Percentiles rank a stretch among this genome's conserved stretches.
Evolutionary conservation across 2,797 vertebrate genomes (phyloP).

Genomic region (Amphiprion clarkii): DNA sequence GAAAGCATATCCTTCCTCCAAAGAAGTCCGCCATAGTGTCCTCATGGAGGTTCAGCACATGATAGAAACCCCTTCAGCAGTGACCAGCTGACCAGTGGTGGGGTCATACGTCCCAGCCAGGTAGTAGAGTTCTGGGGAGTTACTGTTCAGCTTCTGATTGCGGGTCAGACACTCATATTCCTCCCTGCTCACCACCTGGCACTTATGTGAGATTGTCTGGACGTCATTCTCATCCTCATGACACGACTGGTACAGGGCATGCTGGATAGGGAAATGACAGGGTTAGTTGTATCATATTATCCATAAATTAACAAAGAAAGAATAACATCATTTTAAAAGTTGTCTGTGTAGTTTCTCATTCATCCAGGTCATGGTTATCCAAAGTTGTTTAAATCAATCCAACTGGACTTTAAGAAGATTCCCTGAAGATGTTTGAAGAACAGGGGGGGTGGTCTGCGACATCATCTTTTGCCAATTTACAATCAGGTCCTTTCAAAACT

Average conservation of each 20-base stretch:
- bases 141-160: slow-evolving; percentile 93
- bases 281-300: neutral
- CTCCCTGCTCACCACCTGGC: slow-evolving; percentile 95
- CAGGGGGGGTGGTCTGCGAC: no score
- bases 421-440: no score
- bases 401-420: no score
- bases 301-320: neutral
- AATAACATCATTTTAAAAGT: neutral
- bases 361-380: no score
- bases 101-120: slow-evolving; percentile 98
- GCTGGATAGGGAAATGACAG: slow-evolving; percentile 77
- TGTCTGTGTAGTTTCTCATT: neutral
- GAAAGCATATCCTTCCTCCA: slow-evolving; percentile 42
- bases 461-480: no score
- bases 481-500: no score
- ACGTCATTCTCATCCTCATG: slow-evolving; percentile 98
- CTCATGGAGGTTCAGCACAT: slow-evolving; percentile 87
- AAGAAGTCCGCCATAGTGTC: slow-evolving; percentile 81
- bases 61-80: slow-evolving; percentile 94
- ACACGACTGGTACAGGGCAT: slow-evolving; percentile 97
- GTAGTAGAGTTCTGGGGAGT: slow-evolving; percentile 92
- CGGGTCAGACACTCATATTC: slow-evolving; percentile 96
- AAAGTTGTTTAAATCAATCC: no score
- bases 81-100: slow-evolving; percentile 96
- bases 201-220: slow-evolving; percentile 99